Evolutionary conservation across 2,797 vertebrate species (phyloP).

Genomic region (Danio jaintianensis): DNA sequence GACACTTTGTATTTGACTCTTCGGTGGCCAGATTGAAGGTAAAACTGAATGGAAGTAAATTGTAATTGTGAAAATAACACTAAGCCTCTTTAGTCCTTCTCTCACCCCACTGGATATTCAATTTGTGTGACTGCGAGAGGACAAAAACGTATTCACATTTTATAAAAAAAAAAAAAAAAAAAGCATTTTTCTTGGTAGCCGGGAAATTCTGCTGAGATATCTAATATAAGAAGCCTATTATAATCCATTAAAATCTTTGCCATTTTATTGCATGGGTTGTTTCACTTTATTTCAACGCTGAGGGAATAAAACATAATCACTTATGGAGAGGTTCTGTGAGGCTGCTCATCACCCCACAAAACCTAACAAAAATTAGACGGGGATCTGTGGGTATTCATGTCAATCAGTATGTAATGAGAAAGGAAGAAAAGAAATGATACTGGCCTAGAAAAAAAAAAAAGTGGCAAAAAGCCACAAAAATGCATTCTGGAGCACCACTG

Average conservation of each 20-base stretch:
- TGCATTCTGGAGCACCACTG: neutral
- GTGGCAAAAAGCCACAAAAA: slow-evolving; percentile 4
- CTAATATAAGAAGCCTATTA: slow-evolving; percentile 27
- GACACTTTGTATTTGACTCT: slow-evolving; percentile 16
- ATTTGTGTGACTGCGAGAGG: neutral
- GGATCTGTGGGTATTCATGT: slow-evolving; percentile 32
- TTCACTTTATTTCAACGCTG: slow-evolving; percentile 36
- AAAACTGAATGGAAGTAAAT: slow-evolving; percentile 21
- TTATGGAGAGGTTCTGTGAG: neutral
- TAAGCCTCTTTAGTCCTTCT: neutral
- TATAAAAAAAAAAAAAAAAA: neutral
- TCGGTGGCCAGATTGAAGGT: neutral
- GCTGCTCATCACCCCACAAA: slow-evolving; percentile 18
- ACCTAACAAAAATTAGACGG: slow-evolving; percentile 18
- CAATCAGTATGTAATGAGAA: slow-evolving; percentile 40
- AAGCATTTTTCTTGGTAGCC: neutral
- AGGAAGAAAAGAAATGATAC: slow-evolving; percentile 12
- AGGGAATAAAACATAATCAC: slow-evolving; percentile 35
- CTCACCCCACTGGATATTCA: neutral
- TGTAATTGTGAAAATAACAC: slow-evolving; percentile 3
- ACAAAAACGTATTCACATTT: slow-evolving; percentile 6
- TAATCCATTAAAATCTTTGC: slow-evolving; percentile 27
- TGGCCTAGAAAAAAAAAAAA: slow-evolving; percentile 21
- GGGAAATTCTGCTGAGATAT: neutral
- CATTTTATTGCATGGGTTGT: slow-evolving; percentile 34